Conservation (phyloP, 2,113 vertebrate species). For the Zosterops lateralis region DNA sequence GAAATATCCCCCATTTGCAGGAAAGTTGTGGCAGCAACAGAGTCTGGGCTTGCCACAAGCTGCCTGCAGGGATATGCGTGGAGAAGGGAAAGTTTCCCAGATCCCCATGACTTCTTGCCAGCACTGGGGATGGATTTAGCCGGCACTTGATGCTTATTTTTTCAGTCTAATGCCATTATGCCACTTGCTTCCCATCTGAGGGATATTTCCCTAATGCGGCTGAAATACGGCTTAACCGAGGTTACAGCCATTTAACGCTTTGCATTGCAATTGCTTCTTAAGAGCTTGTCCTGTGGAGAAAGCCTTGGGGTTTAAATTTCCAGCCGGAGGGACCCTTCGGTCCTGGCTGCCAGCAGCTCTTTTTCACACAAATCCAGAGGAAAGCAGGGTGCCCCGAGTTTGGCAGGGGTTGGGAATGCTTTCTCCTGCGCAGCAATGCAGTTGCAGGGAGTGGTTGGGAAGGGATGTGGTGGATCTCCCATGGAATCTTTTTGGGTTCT, state of each 20-base stretch:
- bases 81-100: neutral
- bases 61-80: rapidly evolving
- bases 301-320: conserved; percentile 45
- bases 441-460: rapidly evolving
- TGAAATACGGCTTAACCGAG: conserved; percentile 48
- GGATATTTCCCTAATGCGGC: conserved; percentile 58
- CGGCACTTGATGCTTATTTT: neutral
- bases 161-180: conserved; percentile 54
- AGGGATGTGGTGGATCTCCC: neutral
- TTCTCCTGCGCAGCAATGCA: neutral
- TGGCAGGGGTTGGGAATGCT: neutral
- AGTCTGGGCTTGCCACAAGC: neutral
- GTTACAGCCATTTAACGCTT: conserved; percentile 20
- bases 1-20: neutral
- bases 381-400: neutral
- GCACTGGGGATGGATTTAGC: neutral
- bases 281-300: conserved; percentile 14
- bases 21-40: rapidly evolving
- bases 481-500: rapidly evolving
- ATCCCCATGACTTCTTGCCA: neutral
- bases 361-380: conserved; percentile 17
- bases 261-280: conserved; percentile 29
- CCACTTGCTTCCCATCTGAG: conserved; percentile 29
- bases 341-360: neutral
- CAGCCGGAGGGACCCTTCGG: neutral